Conservation (phyloP, 2,113 vertebrate genomes). For the Gymnorhina tibicen region DNA sequence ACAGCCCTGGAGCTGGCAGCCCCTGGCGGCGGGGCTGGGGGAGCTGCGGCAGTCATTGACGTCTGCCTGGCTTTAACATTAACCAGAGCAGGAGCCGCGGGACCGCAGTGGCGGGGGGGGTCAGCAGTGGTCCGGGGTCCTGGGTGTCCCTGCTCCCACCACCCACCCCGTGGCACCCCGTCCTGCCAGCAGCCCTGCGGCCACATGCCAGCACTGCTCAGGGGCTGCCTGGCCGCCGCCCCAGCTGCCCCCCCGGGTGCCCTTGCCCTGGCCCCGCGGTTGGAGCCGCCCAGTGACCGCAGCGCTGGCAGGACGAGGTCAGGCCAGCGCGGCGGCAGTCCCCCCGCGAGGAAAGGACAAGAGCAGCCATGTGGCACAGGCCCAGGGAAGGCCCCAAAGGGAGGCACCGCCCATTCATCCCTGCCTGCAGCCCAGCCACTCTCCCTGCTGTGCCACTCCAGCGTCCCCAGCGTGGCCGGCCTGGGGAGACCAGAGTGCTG, state of each 20-base stretch:
- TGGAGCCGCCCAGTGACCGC: neutral
- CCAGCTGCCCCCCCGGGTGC: neutral
- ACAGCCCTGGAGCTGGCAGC: neutral
- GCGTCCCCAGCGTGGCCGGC: neutral
- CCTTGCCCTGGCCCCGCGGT: neutral
- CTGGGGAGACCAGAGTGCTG: neutral
- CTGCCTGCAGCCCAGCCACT: neutral
- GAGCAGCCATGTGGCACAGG: neutral
- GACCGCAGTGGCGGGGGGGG: neutral
- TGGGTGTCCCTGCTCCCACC: accelerated
- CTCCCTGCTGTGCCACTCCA: neutral
- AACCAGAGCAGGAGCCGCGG: neutral
- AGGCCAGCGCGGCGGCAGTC: neutral
- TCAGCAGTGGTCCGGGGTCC: neutral
- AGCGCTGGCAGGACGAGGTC: neutral
- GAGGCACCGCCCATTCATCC: neutral
- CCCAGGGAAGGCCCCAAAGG: neutral
- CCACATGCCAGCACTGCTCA: accelerated
- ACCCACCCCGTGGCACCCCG: neutral
- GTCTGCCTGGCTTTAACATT: slow-evolving; percentile 22
- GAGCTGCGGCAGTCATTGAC: neutral
- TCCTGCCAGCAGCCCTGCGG: neutral
- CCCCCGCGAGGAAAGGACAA: neutral
- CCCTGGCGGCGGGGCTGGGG: neutral
- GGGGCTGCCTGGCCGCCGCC: neutral